phyloP scores from a whole-genome alignment of 2,888 invertebrate genomes.

The Nephrotoma appendiculata region DNA sequence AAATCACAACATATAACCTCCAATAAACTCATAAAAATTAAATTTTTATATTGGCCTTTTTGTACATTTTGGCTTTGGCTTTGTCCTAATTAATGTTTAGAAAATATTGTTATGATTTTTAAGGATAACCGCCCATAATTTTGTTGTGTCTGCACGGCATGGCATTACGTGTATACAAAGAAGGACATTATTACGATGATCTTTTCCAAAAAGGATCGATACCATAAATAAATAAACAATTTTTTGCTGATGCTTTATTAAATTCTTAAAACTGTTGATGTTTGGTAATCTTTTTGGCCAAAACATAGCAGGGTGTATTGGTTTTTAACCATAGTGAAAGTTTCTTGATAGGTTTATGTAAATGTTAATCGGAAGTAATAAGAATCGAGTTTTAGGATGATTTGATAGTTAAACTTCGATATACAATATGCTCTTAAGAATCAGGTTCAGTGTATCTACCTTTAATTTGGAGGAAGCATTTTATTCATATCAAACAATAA shows the following conservation, averaged over 20 bases:
- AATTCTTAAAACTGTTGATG: background rate
- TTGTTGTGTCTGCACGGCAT: background rate
- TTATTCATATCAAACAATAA: too few species aligned
- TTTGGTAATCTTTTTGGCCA: background rate
- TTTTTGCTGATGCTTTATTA: background rate
- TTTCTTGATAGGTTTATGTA: background rate
- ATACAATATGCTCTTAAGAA: too few species aligned
- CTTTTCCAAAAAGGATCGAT: background rate
- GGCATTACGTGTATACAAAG: background rate
- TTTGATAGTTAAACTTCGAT: too few species aligned
- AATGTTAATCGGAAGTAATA: background rate
- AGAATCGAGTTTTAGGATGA: too few species aligned
- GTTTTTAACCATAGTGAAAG: background rate
- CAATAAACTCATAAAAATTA: background rate
- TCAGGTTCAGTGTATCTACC: too few species aligned
- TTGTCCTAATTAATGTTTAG: background rate
- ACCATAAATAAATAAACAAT: background rate
- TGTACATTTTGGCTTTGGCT: background rate
- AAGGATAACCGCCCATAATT: background rate
- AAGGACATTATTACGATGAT: background rate
- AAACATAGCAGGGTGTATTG: background rate
- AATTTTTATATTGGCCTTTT: background rate
- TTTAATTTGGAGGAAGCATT: too few species aligned
- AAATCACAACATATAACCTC: background rate
- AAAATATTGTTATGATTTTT: background rate